phyloP scores from a whole-genome alignment of 2,797 vertebrate species.

The Onychomys arenicola region DNA sequence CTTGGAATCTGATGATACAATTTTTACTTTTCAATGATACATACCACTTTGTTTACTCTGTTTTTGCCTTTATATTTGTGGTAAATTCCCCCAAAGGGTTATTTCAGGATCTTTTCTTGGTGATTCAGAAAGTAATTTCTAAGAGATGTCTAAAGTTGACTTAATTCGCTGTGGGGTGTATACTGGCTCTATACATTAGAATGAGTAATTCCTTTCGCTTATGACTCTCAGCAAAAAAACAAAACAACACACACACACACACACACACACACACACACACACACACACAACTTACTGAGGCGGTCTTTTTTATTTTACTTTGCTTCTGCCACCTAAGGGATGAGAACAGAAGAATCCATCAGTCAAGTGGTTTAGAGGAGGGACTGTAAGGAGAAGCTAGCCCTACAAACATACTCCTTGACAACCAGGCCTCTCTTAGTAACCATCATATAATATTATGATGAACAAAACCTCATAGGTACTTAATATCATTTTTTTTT shows the following conservation, averaged over 20 bases:
- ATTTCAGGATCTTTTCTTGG: conserved; percentile 37
- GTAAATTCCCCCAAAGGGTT: not conserved
- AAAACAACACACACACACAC: not conserved
- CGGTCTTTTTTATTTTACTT: not conserved
- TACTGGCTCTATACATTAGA: not conserved
- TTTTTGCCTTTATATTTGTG: conserved; percentile 26
- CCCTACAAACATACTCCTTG: not conserved
- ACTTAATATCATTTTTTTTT: no score
- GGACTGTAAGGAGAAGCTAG: not conserved
- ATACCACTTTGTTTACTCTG: conserved; percentile 40
- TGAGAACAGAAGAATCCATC: not conserved
- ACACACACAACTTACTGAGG: not conserved
- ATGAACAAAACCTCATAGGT: not conserved
- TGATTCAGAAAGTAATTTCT: conserved; percentile 53
- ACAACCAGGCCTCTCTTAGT: not conserved
- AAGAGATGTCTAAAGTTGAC: not conserved
- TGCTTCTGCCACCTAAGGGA: not conserved
- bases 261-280: no score
- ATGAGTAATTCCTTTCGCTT: not conserved
- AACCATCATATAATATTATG: not conserved
- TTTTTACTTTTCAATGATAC: conserved; percentile 58
- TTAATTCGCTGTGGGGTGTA: not conserved
- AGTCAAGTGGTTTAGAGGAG: not conserved
- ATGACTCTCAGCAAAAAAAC: not conserved
- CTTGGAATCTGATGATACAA: conserved; percentile 51